phyloP scores from a whole-genome alignment of 2,797 vertebrate genomes.

The Okamejei kenojei region DNA sequence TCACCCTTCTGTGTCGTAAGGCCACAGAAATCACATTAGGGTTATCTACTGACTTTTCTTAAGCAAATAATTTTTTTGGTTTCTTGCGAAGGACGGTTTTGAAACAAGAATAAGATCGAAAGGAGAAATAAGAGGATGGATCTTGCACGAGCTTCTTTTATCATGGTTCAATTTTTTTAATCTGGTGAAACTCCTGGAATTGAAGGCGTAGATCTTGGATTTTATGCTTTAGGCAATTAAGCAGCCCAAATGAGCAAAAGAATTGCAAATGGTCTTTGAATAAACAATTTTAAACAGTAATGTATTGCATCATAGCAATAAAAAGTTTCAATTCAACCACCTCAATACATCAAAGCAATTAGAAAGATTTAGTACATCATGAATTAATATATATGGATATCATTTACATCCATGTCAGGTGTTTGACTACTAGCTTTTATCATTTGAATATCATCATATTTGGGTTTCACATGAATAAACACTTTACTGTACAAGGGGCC shows the following conservation, averaged over 20 bases:
- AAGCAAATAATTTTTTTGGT: background rate
- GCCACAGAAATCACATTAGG: slow-evolving; percentile 51
- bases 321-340: slow-evolving; percentile 11
- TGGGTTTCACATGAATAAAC: slow-evolving; percentile 9
- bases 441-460: slow-evolving; percentile 35
- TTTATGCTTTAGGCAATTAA: background rate
- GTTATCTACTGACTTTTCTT: slow-evolving; percentile 39
- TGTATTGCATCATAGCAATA: background rate
- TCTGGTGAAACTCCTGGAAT: background rate
- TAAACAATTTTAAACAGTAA: slow-evolving; percentile 7
- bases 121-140: slow-evolving; percentile 43
- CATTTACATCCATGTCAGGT: background rate
- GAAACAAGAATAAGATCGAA: slow-evolving; percentile 45
- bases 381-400: slow-evolving; percentile 18
- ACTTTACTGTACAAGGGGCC: background rate
- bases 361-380: background rate
- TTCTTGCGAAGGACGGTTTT: background rate
- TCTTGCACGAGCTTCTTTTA: too few species aligned
- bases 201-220: background rate
- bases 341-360: slow-evolving; percentile 17
- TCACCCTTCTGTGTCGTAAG: slow-evolving; percentile 66
- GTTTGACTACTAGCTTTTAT: background rate
- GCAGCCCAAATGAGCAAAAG: background rate
- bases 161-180: background rate
- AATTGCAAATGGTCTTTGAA: background rate